Percentiles rank a stretch among this genome's conserved stretches.
Conservation (phyloP, 2,888 invertebrate genomes). For the Caenorhabditis zanzibari region DNA sequence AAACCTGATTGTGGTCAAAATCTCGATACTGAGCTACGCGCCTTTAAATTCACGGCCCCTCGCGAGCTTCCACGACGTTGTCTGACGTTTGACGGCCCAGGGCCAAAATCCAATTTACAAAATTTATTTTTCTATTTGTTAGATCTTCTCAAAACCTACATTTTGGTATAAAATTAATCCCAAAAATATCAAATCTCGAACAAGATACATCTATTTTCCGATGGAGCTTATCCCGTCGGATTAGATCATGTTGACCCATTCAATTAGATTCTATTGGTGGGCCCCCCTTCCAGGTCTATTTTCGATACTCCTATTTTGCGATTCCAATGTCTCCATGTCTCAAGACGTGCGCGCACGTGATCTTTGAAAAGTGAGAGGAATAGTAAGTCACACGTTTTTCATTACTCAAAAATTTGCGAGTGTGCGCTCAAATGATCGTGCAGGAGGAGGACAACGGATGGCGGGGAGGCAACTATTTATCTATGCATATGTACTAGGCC, state of each 20-base stretch:
- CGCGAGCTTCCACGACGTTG: no score
- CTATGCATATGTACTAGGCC: slow-evolving; percentile 40
- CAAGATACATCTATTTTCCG: no score
- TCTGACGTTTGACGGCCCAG: no score
- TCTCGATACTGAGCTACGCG: no score
- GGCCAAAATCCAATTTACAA: no score
- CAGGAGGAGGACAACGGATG: neutral
- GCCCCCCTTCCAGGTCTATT: neutral
- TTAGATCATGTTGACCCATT: neutral
- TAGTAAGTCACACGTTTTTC: slow-evolving; percentile 26
- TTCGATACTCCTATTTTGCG: neutral
- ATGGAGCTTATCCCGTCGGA: no score
- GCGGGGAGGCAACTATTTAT: slow-evolving; percentile 21
- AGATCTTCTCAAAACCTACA: no score
- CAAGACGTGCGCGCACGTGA: neutral
- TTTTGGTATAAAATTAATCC: no score
- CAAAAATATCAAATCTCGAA: no score
- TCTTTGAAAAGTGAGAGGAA: slow-evolving; percentile 8
- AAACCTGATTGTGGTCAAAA: no score
- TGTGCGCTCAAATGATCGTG: slow-evolving; percentile 1
- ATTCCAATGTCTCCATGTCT: slow-evolving; percentile 7
- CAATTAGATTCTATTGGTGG: neutral
- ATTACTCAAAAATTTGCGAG: neutral
- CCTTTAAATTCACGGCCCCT: no score
- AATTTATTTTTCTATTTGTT: no score